These are phyloP conservation scores for Gulo gulo DNA, from an alignment of 2,113 vertebrate genomes.

Conservation along the genomic window DNA sequence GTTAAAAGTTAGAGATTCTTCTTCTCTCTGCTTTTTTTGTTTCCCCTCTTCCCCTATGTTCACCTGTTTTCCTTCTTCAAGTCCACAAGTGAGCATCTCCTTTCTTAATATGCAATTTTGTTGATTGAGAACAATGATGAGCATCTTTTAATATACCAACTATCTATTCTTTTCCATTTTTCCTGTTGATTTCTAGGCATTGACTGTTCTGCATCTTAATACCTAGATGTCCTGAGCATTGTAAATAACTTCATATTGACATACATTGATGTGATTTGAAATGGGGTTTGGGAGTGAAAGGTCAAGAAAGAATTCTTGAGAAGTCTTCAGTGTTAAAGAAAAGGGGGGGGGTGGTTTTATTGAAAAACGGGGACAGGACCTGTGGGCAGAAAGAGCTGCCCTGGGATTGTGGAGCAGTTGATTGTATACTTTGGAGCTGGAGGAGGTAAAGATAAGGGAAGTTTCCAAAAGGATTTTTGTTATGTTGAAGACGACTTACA, in stretches of 20 bases:
- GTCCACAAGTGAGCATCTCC: not conserved
- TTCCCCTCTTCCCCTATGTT: not conserved
- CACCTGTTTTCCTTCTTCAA: not conserved
- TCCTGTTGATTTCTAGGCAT: not conserved
- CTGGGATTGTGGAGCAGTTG: not conserved
- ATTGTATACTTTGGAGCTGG: not conserved
- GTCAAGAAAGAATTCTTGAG: not conserved
- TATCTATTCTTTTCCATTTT: not conserved
- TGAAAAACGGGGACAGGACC: not conserved
- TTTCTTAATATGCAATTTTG: not conserved
- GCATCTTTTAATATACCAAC: not conserved
- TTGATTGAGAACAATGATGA: not conserved
- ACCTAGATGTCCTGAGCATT: not conserved
- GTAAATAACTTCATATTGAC: not conserved
- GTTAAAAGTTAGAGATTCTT: not conserved
- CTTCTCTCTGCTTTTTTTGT: not conserved
- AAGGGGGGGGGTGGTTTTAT: not conserved
- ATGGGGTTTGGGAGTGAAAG: not conserved
- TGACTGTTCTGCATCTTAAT: not conserved
- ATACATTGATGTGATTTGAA: not conserved
- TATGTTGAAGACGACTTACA: not conserved
- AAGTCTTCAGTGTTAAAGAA: not conserved
- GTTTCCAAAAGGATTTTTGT: not conserved
- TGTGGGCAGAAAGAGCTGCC: not conserved
- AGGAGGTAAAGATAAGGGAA: not conserved